These are phyloP conservation scores for Parochlus steinenii DNA, from an alignment of 2,888 invertebrate genomes.

Conservation along the genomic window DNA sequence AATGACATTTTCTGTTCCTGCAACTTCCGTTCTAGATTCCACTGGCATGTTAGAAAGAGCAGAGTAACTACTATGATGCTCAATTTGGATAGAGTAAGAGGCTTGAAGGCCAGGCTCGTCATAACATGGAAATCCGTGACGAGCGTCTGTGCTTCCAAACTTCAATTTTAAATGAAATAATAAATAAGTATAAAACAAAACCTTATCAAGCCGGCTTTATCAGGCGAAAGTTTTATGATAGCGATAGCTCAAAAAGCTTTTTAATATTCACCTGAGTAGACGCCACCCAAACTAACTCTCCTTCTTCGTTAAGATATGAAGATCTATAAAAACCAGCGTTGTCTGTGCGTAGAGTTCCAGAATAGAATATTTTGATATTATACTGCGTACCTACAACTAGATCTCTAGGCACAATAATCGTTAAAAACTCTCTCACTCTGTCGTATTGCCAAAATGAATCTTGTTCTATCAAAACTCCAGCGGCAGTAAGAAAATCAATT, in stretches of 20 bases:
- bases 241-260: no score
- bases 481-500: not conserved
- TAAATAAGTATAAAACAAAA: no score
- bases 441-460: not conserved
- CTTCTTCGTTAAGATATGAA: constrained; percentile 26
- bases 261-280: no score
- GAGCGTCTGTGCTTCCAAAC: constrained; percentile 51
- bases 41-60: constrained; percentile 11
- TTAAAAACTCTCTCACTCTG: constrained; percentile 12
- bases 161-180: no score
- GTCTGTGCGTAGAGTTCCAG: constrained; percentile 38
- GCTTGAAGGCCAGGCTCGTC: constrained; percentile 17
- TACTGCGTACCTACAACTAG: constrained; percentile 21
- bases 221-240: no score
- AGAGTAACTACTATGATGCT: not conserved
- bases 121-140: constrained; percentile 60
- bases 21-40: constrained; percentile 14
- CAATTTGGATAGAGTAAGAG: constrained; percentile 5
- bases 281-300: constrained; percentile 33
- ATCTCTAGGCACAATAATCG: not conserved
- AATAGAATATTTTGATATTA: constrained; percentile 35
- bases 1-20: constrained; percentile 12
- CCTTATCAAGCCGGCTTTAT: no score
- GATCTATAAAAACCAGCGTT: constrained; percentile 49
- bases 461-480: not conserved